Base-by-base conservation (phyloP, 2,888 invertebrate species). In the Allophyes oxyacanthae region DNA sequence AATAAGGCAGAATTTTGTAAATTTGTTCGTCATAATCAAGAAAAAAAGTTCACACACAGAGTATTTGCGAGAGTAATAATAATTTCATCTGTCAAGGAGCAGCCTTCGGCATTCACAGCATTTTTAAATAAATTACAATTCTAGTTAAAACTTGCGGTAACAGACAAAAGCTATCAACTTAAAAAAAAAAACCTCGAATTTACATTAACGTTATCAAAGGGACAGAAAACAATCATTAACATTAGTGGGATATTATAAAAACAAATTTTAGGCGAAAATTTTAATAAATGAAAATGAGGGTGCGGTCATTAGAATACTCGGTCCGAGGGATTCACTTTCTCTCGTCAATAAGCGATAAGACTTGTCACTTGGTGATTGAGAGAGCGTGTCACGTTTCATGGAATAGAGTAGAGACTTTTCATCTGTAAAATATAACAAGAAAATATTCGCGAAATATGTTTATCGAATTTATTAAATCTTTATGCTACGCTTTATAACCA, bases 251-350 rank as follows among this genome's bases (percentile, higher is more conserved):
- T 62, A 74, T 72, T 69, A 72, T 61, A 64, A 71, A 80, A 77
- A 77, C 72, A 76, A 78, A 72, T 66, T 72, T 74, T 61, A 15
- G 75, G 52, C 56, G 73, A 79, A 84, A 86, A 83, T 83, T 86
- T 83, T 83, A 84, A 83, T 83, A 87, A 85, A 88, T 83, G 86
- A 86, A 89, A 88, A 89, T 88, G 87, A 84, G 83, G 81, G 82
- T 75, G 73, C 63, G 77, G 78, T 82, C 87, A 82, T 86, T 88
- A 85, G 83, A 89, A 86, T 84, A 81, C 82, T 79, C 75, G 77
- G 79, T 81, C 73, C 67, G 60, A 63, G 85, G 85, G 82, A 79
- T 81, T 76, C 81, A 72, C 79, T 84, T 79, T 72, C 76, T 72
- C 81, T 55, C 69, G 70, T 78, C 82, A 81, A 84, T 89, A 85